These are phyloP conservation scores for Poliocrania exsul DNA, from an alignment of 2,797 vertebrate species.

Conservation along the genomic window DNA sequence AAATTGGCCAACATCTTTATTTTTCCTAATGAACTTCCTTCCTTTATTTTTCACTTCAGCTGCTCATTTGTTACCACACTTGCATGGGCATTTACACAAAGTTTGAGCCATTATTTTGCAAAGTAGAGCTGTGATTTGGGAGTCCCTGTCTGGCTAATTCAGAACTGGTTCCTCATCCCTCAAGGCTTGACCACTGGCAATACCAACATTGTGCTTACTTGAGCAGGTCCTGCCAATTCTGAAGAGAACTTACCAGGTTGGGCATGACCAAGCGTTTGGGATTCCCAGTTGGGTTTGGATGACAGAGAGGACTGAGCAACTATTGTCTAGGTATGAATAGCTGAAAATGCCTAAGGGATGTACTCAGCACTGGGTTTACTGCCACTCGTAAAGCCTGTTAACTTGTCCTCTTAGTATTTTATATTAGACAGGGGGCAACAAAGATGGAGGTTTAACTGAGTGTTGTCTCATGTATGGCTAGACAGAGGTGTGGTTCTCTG, in stretches of 20 bases:
- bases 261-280: rapidly evolving
- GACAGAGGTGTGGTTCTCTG: not conserved
- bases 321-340: not conserved
- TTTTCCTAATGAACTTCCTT: not conserved
- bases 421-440: not conserved
- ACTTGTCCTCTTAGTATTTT: not conserved
- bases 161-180: not conserved
- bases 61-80: not conserved
- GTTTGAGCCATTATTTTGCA: not conserved
- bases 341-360: not conserved
- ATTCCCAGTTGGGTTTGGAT: not conserved
- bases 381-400: not conserved
- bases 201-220: rapidly evolving
- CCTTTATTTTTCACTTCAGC: not conserved
- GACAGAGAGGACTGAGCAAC: not conserved
- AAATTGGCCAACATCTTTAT: not conserved
- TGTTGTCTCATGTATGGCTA: not conserved
- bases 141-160: not conserved
- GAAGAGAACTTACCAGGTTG: not conserved
- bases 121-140: not conserved
- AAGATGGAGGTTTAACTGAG: not conserved
- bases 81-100: not conserved
- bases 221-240: not conserved
- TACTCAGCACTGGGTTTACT: not conserved
- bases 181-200: rapidly evolving